Base-by-base conservation (phyloP, 2,797 vertebrate genomes). In the Crenichthys baileyi region DNA sequence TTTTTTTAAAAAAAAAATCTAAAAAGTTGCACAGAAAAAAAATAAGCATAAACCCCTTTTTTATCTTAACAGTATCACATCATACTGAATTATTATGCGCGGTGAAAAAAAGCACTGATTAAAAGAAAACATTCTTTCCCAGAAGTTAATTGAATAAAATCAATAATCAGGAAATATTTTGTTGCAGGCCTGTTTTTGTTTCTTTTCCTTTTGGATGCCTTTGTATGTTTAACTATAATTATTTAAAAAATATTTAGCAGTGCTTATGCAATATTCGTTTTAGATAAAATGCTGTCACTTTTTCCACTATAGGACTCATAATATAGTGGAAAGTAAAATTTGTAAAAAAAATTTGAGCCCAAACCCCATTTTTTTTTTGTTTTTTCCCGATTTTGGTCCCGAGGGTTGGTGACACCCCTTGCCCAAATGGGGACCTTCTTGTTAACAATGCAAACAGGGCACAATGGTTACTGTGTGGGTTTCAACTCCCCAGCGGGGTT, bases 401-500 rank as follows among this genome's bases (percentile, higher is more conserved):
- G n/a, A n/a, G n/a, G n/a, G 88, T 89, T 89, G 81, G 71, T 51
- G 79, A 77, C 50, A 20, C 70, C 48, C 80, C n/a, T n/a, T 88
- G 77, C 83, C 84, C 70, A 76, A 85, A 46, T 55, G 78, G 79
- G 86, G 77, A 89, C 87, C 85, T 89, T 92, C 85, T 81, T 80
- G 5, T 75, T 77, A 58, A 84, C 89, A 91, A 85, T 83, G 77
- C 73, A 68, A 83, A 77, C 84, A 24, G 75, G 73, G 77, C 73
- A 82, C 83, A 84, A 20, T 76, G 15, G 84, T 51, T 80, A 48
- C 84, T 73, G 31, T 72, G 81, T 39, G 77, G 86, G 84, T 88
- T n/a, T n/a, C n/a, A n/a, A 70, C 83, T 88, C 85, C 85, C 86
- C 86, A 82, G 82, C 72, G 36, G 85, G 83, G 83, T 84, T 89